Conservation (phyloP, 2,797 vertebrate species). For the Poecilia wingei region DNA sequence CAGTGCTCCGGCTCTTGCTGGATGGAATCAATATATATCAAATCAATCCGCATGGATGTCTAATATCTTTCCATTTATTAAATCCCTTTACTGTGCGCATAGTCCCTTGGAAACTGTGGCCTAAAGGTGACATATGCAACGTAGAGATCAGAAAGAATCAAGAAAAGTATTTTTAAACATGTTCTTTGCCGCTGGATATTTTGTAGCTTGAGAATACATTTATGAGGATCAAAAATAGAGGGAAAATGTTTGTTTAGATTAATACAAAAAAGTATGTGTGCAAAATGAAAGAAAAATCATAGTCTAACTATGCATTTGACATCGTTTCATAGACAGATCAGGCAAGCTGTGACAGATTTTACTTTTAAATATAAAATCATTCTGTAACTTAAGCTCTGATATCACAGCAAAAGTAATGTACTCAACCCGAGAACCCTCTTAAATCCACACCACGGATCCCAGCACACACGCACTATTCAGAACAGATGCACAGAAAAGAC, state of each 20-base stretch:
- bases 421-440: neutral
- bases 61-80: constrained; percentile 31
- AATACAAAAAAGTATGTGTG: neutral
- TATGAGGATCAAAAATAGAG: neutral
- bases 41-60: constrained; percentile 43
- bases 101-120: neutral
- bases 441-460: neutral
- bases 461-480: neutral
- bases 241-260: neutral
- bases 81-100: constrained; percentile 6
- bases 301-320: neutral
- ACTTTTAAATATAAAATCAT: neutral
- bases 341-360: neutral
- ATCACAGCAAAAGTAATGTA: neutral
- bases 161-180: neutral
- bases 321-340: neutral
- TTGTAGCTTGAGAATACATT: neutral
- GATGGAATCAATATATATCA: constrained; percentile 30
- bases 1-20: constrained; percentile 4
- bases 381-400: neutral
- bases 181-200: neutral
- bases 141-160: constrained; percentile 15
- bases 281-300: neutral
- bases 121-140: constrained; percentile 2
- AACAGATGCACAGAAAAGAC: neutral